Base-by-base conservation (phyloP, 2,888 invertebrate species). In the Eristalinus aeneus region DNA sequence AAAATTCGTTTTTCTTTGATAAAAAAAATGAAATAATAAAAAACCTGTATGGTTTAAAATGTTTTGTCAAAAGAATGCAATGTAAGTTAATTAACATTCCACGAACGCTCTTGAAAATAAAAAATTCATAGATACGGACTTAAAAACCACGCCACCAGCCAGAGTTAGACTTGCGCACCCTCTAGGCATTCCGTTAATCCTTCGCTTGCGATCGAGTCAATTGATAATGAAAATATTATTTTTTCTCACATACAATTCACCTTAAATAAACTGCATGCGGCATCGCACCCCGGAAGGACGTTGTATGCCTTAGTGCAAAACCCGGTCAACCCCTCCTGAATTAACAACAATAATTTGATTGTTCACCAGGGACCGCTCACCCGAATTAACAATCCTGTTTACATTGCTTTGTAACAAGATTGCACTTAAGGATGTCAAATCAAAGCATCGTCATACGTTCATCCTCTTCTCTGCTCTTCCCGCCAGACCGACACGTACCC, bases 401-500 rank as follows among this genome's bases (percentile, higher is more conserved):
- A 92, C 91, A 91, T 90, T 91, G 90, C 90, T 91, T 92, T 90
- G 90, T 91, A 92, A 92, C 91, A 90, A 91, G 92, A 91, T 92
- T 92, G 90, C 90, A 92, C 92, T 92, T 91, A 91, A 91, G 90
- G 90, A 90, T 90, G 92, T 92, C 91, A 90, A 88, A 88, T 82
- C 86, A 86, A 86, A 86, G 81, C 86, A 65, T 76, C 54, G 75
- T 58, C 64, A 60, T 36, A 36, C 73, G 34, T 58, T 63, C 39
- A 72, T 53, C 67, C 68, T 54, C 36, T 20, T 34, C 16, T 36
- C 31, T 31, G n/a, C 54, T 60, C 16, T n/a, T 27, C n/a, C 34
- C 56, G 1, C n/a, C 34, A n/a, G 3, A 46, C 8, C 0, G 16
- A 16, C 46, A 16, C 46, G 46, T 16, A 46, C 58, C 69, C 69